Base-by-base conservation (phyloP, 2,888 invertebrate species). In the Spisula solida region DNA sequence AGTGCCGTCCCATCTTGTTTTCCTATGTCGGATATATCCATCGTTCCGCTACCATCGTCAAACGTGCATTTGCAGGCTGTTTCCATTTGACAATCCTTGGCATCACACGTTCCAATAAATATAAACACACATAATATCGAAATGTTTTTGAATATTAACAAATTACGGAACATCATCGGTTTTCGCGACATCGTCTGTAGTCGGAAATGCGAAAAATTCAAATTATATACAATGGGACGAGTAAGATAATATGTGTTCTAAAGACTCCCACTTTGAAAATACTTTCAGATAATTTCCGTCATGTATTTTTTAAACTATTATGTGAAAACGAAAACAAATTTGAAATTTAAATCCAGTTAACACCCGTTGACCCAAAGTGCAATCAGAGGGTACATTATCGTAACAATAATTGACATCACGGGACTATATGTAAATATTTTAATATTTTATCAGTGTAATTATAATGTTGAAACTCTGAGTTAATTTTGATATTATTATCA, bases 351-450 rank as follows among this genome's bases (percentile, higher is more conserved):
- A 31, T 16, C 34, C 31, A 34, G 12, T 25, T 60, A 25, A 60
- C 20, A 60, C 25, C 60, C 20, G 25, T 25, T 34, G 29, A 16
- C 29, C 31, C 34, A 20, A 31, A 34, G 75, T 75, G 31, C 29
- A 34, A 34, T 10, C 31, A 34, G 31, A 1, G 34, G 10, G 5
- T 34, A 75, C 31, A 31, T 34, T 31, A 34, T 34, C 34, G 14
- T 5, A 31, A 34, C 20, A 18, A 31, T 75, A 75, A 75, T 75
- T 75, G 34, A 75, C 12, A 75, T 75, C 75, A 75, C 75, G 75
- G 12, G 75, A 75, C 75, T 75, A 31, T 18, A 75, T 16, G 75
- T 75, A 75, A 75, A 75, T 75, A 75, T 34, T 75, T 75, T 34
- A 31, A 31, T 25, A 41, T 34, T 75, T 75, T 31, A 75, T 75